These are phyloP conservation scores for Bolborhynchus lineola DNA, from an alignment of 2,113 vertebrate species.

Conservation along the genomic window DNA sequence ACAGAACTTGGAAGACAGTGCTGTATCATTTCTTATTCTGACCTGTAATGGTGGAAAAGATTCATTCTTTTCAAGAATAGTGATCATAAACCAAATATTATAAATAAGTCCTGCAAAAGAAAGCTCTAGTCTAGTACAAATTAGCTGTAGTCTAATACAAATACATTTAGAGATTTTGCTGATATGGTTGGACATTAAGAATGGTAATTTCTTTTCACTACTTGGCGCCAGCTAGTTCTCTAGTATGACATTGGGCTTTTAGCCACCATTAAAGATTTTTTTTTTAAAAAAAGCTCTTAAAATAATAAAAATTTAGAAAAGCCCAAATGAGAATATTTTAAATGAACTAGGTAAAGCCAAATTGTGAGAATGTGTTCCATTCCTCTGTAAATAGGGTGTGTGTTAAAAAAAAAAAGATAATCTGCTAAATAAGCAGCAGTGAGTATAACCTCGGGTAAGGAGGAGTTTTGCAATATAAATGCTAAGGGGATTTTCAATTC, in stretches of 20 bases:
- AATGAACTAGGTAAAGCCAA: not conserved
- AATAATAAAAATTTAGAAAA: not conserved
- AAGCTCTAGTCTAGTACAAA: not conserved
- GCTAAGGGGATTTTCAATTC: not conserved
- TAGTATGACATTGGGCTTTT: accelerated
- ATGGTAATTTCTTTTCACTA: not conserved
- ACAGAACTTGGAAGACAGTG: not conserved
- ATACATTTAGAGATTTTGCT: not conserved
- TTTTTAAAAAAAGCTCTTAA: not conserved
- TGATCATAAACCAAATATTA: not conserved
- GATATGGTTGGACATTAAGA: not conserved
- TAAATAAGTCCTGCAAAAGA: not conserved
- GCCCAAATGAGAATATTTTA: not conserved
- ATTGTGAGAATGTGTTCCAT: not conserved
- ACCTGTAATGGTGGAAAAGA: not conserved
- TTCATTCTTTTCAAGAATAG: not conserved
- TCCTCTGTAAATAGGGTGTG: not conserved
- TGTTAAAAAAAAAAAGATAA: not conserved
- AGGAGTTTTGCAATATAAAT: not conserved
- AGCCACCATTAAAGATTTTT: not conserved
- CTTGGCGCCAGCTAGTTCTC: not conserved
- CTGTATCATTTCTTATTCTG: not conserved
- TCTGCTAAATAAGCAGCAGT: not conserved
- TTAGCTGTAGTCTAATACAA: not conserved
- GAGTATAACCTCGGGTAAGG: not conserved